A percentile compares a stretch with the other conserved stretches of the same genome.
Conservation (phyloP, 2,888 invertebrate genomes). For the Cinara cedri region DNA sequence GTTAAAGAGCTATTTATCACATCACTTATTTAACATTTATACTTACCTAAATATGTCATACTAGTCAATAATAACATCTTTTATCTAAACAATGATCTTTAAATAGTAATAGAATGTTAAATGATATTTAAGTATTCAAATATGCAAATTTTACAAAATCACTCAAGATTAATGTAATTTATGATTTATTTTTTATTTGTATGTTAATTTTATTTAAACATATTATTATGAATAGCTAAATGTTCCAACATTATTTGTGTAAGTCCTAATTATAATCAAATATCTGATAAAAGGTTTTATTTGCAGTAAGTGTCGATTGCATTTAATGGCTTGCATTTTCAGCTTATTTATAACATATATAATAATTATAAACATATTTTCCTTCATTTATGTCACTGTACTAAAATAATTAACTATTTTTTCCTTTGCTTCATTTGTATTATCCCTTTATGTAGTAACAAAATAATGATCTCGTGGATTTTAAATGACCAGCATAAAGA, state of each 20-base stretch:
- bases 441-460: too few species aligned
- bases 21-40: neutral
- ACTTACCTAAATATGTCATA: conserved; percentile 7
- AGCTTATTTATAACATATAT: neutral
- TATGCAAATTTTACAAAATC: conserved; percentile 7
- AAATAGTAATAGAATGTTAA: conserved; percentile 30
- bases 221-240: neutral
- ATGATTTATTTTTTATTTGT: neutral
- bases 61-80: conserved; percentile 49
- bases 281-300: neutral
- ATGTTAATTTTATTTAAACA: conserved; percentile 14
- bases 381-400: neutral
- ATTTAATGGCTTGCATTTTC: neutral
- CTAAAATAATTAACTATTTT: too few species aligned
- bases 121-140: conserved; percentile 21
- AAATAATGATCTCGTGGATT: neutral
- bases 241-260: neutral
- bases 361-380: neutral
- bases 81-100: conserved; percentile 42
- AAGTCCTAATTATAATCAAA: conserved; percentile 4
- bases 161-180: conserved; percentile 13
- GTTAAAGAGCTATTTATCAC: neutral
- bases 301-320: conserved; percentile 10
- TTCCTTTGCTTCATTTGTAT: too few species aligned
- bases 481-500: conserved; percentile 20